Conservation (phyloP, 2,113 vertebrate species). For the Siphamia tubifer region DNA sequence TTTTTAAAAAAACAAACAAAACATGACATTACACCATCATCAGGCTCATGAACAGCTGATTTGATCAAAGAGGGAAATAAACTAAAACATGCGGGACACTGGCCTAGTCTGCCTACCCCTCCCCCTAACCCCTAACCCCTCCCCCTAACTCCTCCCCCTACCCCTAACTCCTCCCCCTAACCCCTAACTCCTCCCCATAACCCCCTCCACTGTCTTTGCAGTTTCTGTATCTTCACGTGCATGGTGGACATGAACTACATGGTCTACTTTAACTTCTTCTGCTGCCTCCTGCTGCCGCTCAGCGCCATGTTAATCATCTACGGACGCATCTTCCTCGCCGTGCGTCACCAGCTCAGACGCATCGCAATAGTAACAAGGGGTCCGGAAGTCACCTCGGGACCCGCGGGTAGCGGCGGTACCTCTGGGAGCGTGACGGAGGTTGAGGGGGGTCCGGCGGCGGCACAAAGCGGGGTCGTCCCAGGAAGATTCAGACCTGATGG, state of each 20-base stretch:
- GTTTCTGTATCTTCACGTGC: constrained; percentile 60
- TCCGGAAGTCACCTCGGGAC: rapidly evolving
- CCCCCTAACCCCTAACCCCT: too few species aligned
- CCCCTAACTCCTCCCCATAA: neutral
- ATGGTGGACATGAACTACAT: constrained; percentile 50
- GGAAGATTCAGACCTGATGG: neutral
- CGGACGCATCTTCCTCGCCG: constrained; percentile 31
- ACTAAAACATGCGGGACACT: too few species aligned
- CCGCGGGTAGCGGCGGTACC: neutral
- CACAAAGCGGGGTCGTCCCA: neutral
- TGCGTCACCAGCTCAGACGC: constrained; percentile 33
- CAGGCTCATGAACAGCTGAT: too few species aligned
- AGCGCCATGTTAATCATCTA: constrained; percentile 59
- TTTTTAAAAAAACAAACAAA: too few species aligned
- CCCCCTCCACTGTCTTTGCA: neutral
- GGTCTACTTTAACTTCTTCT: constrained; percentile 61
- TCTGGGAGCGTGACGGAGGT: neutral
- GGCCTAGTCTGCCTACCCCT: too few species aligned
- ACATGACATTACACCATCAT: too few species aligned
- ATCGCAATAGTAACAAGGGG: constrained; percentile 9
- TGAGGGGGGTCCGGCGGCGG: neutral
- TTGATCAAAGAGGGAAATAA: too few species aligned
- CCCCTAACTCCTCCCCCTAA: too few species aligned
- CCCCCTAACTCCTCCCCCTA: too few species aligned
- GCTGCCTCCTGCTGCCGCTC: constrained; percentile 45